Percentiles rank a stretch among this genome's conserved stretches.
These are phyloP conservation scores for Pachyramphus minor DNA, from an alignment of 2,113 vertebrate genomes.

Conservation along the genomic window DNA sequence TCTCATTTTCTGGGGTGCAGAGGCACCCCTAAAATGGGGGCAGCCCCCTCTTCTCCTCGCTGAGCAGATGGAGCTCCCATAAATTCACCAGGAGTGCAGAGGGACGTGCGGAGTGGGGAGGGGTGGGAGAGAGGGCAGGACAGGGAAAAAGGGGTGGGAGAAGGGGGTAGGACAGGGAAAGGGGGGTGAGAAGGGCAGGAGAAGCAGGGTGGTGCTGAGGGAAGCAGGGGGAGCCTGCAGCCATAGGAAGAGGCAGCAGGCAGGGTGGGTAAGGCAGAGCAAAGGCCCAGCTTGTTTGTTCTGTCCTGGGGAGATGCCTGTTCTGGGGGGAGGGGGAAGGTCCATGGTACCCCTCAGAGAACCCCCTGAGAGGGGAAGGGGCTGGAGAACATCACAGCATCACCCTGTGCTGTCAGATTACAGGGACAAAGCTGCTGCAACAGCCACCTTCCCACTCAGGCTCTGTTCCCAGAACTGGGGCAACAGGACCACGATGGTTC, in stretches of 20 bases:
- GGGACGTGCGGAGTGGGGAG: rapidly evolving
- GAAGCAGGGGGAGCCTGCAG: background rate
- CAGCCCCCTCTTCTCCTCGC: background rate
- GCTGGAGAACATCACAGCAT: background rate
- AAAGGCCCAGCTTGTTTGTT: background rate
- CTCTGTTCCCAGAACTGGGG: constrained; percentile 23
- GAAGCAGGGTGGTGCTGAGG: background rate
- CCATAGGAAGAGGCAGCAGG: background rate
- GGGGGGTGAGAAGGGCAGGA: background rate
- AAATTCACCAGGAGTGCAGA: background rate
- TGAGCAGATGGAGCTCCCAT: background rate
- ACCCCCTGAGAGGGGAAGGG: background rate
- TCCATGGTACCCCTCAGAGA: background rate
- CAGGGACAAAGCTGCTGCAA: background rate
- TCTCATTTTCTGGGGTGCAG: background rate
- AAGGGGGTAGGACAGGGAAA: background rate
- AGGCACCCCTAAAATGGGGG: background rate
- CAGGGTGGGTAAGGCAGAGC: background rate
- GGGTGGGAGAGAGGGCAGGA: background rate
- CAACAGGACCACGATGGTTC: background rate
- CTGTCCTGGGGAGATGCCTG: background rate
- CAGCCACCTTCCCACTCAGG: background rate
- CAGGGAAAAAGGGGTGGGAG: background rate
- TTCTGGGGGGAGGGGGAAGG: background rate
- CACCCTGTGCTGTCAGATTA: background rate